Conservation (phyloP, 2,113 vertebrate species). For the Tragulus kanchil region DNA sequence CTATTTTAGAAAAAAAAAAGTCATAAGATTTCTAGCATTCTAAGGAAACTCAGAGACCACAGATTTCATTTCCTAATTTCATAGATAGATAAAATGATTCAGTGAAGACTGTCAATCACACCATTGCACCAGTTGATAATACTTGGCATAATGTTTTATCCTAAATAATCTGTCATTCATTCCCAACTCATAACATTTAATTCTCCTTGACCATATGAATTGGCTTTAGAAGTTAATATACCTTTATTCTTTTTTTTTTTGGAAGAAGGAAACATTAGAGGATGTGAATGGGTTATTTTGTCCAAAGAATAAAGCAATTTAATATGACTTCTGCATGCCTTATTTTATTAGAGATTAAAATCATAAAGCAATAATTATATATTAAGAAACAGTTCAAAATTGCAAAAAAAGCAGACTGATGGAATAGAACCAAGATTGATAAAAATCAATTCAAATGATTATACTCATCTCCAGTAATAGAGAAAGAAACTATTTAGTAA, state of each 20-base stretch:
- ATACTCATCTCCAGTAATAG: slow-evolving; percentile 15
- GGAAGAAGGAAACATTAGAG: neutral
- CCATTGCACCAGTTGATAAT: neutral
- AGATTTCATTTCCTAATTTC: slow-evolving; percentile 32
- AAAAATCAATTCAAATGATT: slow-evolving; percentile 52
- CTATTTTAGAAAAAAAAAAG: neutral
- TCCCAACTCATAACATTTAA: neutral
- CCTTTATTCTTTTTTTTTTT: neutral
- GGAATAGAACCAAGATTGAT: neutral
- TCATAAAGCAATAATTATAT: slow-evolving; percentile 56
- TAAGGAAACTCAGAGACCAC: slow-evolving; percentile 18
- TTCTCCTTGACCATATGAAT: neutral
- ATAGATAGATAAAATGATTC: slow-evolving; percentile 21
- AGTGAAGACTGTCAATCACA: neutral
- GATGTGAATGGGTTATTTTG: neutral
- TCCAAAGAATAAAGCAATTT: slow-evolving; percentile 24
- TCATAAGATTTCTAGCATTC: neutral
- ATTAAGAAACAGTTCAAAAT: slow-evolving; percentile 37
- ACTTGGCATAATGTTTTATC: neutral
- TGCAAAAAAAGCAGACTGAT: neutral
- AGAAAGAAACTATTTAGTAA: slow-evolving; percentile 66
- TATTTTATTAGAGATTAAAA: slow-evolving; percentile 53
- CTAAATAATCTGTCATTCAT: neutral
- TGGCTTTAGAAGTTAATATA: neutral
- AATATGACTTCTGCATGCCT: neutral